A percentile compares a stretch with the other conserved stretches of the same genome.
phyloP scores from a whole-genome alignment of 2,888 invertebrate species.

The Andrena camellia region DNA sequence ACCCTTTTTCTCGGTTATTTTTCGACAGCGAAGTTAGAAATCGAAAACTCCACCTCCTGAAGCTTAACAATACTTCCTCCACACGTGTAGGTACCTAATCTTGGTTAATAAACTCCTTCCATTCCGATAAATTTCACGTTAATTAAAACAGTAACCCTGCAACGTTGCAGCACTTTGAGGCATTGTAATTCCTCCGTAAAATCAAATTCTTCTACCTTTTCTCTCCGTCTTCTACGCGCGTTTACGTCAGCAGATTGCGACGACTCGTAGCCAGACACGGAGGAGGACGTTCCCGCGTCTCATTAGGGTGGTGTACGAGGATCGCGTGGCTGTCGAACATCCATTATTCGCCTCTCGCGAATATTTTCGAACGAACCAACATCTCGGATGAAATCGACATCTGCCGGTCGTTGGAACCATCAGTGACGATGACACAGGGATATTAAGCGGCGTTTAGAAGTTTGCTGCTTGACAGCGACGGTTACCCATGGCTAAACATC shows the following conservation, averaged over 20 bases:
- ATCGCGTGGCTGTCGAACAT: constrained; percentile 7
- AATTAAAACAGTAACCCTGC: too few relatives aligned
- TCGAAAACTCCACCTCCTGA: too few relatives aligned
- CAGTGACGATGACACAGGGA: constrained; percentile 69
- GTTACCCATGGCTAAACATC: constrained; percentile 55
- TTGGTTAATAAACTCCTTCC: too few relatives aligned
- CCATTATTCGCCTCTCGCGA: constrained; percentile 35
- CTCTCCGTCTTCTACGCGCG: background rate
- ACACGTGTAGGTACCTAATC: too few relatives aligned
- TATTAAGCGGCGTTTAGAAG: constrained; percentile 54
- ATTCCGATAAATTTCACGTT: too few relatives aligned
- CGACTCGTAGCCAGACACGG: background rate
- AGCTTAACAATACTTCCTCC: too few relatives aligned
- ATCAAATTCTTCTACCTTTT: too few relatives aligned
- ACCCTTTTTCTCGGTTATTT: too few relatives aligned
- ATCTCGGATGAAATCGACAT: constrained; percentile 58
- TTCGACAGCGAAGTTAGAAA: too few relatives aligned
- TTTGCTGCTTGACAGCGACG: constrained; percentile 53
- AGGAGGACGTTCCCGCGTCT: constrained; percentile 14
- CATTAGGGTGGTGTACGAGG: constrained; percentile 26
- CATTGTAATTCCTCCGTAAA: too few relatives aligned
- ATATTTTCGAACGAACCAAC: constrained; percentile 42
- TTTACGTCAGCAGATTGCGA: constrained; percentile 15
- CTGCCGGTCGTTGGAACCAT: constrained; percentile 58
- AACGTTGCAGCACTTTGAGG: too few relatives aligned